Percentiles rank a stretch among this genome's conserved stretches.
phyloP scores from a whole-genome alignment of 1,140 invertebrate genomes.

The Drosophila ananassae region DNA sequence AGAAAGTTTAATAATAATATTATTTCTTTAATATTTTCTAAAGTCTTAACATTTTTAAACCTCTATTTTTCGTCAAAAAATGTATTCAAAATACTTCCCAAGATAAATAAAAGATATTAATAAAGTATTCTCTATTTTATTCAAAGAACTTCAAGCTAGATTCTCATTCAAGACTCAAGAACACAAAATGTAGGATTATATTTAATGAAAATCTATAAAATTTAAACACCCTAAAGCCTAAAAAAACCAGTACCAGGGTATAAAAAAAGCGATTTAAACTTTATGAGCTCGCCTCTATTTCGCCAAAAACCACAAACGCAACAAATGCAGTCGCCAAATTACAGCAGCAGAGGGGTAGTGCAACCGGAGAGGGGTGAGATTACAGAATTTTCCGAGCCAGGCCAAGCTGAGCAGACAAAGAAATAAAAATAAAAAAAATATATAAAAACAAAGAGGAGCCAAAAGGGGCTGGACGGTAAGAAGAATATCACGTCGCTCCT shows the following conservation, averaged over 20 bases:
- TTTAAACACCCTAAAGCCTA: not conserved
- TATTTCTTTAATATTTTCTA: no score
- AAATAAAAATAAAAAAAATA: constrained; percentile 43
- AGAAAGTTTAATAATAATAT: no score
- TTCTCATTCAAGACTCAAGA: no score
- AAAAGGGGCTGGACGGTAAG: not conserved
- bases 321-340: constrained; percentile 74
- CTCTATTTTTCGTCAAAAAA: no score
- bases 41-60: no score
- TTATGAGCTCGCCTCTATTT: constrained; percentile 8
- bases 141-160: no score
- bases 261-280: not conserved
- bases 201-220: not conserved
- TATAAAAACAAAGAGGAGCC: constrained; percentile 10
- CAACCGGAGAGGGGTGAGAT: constrained; percentile 42
- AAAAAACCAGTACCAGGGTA: constrained; percentile 1
- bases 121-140: no score
- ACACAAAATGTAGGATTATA: no score
- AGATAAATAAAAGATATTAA: no score
- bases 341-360: constrained; percentile 27
- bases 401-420: constrained; percentile 8
- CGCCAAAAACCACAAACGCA: constrained; percentile 62
- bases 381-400: constrained; percentile 47
- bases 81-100: no score
- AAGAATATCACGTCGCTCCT: constrained; percentile 31